phyloP scores from a whole-genome alignment of 1,140 invertebrate species.

The Geopemphigus sp. region DNA sequence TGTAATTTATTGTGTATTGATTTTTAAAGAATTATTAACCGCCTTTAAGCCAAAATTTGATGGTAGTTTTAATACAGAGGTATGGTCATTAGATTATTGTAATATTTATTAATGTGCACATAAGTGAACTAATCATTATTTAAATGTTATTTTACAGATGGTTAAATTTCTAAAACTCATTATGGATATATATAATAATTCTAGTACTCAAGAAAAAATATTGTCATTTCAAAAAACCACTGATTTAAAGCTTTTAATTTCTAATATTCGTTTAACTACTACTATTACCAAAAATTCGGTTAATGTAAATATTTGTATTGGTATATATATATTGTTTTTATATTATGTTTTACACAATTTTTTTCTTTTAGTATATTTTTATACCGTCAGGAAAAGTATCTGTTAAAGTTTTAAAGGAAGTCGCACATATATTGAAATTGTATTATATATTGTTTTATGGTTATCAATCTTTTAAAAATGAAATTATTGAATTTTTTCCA shows the following conservation, averaged over 20 bases:
- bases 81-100: neutral
- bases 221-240: constrained; percentile 18
- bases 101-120: neutral
- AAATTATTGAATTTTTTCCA: constrained; percentile 37
- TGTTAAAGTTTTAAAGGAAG: constrained; percentile 33
- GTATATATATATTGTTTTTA: neutral
- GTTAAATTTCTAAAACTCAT: constrained; percentile 6
- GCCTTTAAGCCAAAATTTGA: constrained; percentile 22
- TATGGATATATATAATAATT: constrained; percentile 21
- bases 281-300: constrained; percentile 17
- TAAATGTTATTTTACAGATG: constrained; percentile 18
- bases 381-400: constrained; percentile 37
- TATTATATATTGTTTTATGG: constrained; percentile 11
- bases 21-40: constrained; percentile 24
- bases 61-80: constrained; percentile 16
- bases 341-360: no score
- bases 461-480: constrained; percentile 16
- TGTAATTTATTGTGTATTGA: constrained; percentile 15
- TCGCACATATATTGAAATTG: constrained; percentile 13
- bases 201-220: constrained; percentile 6
- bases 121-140: neutral
- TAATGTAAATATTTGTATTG: constrained; percentile 17
- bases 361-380: constrained; percentile 25
- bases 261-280: constrained; percentile 20
- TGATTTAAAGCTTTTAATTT: constrained; percentile 36